Evolutionary conservation across 1,140 invertebrate genomes (phyloP).

Genomic region (Sesamia nonagrioides): DNA sequence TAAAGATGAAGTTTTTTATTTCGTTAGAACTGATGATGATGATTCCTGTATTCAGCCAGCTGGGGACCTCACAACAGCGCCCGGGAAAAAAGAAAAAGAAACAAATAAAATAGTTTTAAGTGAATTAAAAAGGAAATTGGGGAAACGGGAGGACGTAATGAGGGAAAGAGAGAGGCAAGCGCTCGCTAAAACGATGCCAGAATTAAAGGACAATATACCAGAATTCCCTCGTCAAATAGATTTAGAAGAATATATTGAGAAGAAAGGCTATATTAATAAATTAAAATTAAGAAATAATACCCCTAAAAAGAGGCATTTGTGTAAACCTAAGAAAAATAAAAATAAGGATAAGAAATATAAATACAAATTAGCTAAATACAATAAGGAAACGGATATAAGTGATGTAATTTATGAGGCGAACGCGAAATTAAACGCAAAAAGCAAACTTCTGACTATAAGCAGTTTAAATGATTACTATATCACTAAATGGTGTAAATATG

Average conservation of each 20-base stretch:
- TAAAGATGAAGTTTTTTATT: conserved; percentile 83
- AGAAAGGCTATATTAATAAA: conserved; percentile 73
- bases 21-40: conserved; percentile 82
- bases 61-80: conserved; percentile 73
- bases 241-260: conserved; percentile 67
- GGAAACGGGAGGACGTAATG: conserved; percentile 84
- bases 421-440: conserved; percentile 61
- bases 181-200: conserved; percentile 82
- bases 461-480: conserved; percentile 54
- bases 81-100: conserved; percentile 77
- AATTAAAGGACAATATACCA: conserved; percentile 72
- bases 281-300: conserved; percentile 45
- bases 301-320: conserved; percentile 47
- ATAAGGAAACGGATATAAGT: conserved; percentile 62
- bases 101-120: conserved; percentile 73
- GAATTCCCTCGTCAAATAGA: conserved; percentile 84
- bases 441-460: conserved; percentile 62
- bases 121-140: conserved; percentile 81
- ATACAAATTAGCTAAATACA: conserved; percentile 64
- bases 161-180: conserved; percentile 83
- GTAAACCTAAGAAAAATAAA: conserved; percentile 54
- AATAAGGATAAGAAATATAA: conserved; percentile 55
- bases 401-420: conserved; percentile 63
- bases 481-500: conserved; percentile 66
- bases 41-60: conserved; percentile 50